Percentiles rank a stretch among this genome's conserved stretches.
Conservation (phyloP, 2,888 invertebrate genomes). For the Caradrina kadenii region DNA sequence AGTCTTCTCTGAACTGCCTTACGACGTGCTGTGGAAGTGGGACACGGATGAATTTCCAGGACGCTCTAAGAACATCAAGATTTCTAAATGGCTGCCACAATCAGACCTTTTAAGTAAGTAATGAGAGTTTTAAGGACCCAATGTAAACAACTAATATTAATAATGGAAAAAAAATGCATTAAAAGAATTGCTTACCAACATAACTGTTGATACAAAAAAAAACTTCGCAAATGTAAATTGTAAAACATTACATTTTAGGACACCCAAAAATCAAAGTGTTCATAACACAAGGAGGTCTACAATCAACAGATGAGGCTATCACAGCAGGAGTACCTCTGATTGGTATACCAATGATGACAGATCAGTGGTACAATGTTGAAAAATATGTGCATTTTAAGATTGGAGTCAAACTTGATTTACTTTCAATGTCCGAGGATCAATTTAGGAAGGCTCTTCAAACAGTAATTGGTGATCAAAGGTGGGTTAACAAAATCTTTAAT, state of each 20-base stretch:
- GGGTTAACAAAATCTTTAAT: not conserved
- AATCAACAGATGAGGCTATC: slow-evolving; percentile 71
- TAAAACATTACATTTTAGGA: slow-evolving; percentile 12
- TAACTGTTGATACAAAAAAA: too few species aligned
- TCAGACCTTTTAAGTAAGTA: slow-evolving; percentile 41
- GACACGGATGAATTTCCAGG: slow-evolving; percentile 40
- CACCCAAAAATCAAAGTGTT: slow-evolving; percentile 74
- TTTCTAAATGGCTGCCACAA: slow-evolving; percentile 72
- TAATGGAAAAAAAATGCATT: not conserved
- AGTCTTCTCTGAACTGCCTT: slow-evolving; percentile 78
- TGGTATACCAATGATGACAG: slow-evolving; percentile 75
- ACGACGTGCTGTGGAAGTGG: slow-evolving; percentile 82
- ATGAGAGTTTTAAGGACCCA: not conserved
- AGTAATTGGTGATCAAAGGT: slow-evolving; percentile 30
- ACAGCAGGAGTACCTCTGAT: slow-evolving; percentile 72
- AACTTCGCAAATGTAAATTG: too few species aligned
- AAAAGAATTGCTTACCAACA: not conserved
- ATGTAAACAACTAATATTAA: not conserved
- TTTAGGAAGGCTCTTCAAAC: slow-evolving; percentile 17
- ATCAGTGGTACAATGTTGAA: slow-evolving; percentile 73
- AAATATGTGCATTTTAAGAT: slow-evolving; percentile 40
- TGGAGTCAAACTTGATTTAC: slow-evolving; percentile 35
- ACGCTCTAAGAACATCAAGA: slow-evolving; percentile 77
- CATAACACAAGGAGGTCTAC: slow-evolving; percentile 80
- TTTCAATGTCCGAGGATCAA: slow-evolving; percentile 17